A percentile compares a stretch with the other conserved stretches of the same genome.
Evolutionary conservation across 1,140 invertebrate genomes (phyloP).

Genomic region (Holcopasites calliopsidis): DNA sequence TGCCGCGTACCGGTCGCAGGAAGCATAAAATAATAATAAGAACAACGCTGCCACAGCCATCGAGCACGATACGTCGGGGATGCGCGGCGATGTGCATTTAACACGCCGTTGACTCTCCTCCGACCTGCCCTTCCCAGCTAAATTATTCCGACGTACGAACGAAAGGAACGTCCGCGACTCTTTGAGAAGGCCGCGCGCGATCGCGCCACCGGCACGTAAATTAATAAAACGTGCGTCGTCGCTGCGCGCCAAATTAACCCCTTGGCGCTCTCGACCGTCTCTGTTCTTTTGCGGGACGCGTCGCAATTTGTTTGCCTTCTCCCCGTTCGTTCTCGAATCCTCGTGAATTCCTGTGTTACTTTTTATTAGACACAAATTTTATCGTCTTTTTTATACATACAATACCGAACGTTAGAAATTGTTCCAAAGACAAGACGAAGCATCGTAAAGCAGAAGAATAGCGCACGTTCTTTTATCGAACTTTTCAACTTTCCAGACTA

Average conservation of each 20-base stretch:
- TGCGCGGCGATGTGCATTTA: slow-evolving; percentile 33
- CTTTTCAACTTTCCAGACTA: too few relatives aligned
- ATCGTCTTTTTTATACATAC: not conserved
- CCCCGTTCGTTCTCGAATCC: too few relatives aligned
- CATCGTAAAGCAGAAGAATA: too few relatives aligned
- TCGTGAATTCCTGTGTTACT: not conserved
- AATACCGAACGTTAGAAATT: too few relatives aligned
- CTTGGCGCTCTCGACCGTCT: slow-evolving; percentile 24
- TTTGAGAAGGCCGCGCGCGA: slow-evolving; percentile 44
- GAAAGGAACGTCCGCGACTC: slow-evolving; percentile 54
- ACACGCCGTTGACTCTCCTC: slow-evolving; percentile 34
- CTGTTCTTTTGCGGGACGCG: slow-evolving; percentile 26
- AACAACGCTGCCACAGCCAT: slow-evolving; percentile 38
- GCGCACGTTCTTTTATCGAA: too few relatives aligned
- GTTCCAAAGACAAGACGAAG: too few relatives aligned
- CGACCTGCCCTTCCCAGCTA: slow-evolving; percentile 18
- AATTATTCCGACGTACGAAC: slow-evolving; percentile 55
- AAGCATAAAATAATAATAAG: slow-evolving; percentile 39
- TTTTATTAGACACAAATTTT: too few relatives aligned
- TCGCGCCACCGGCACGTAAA: slow-evolving; percentile 44
- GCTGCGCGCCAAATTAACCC: slow-evolving; percentile 55
- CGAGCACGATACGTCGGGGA: slow-evolving; percentile 21
- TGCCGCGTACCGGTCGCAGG: not conserved
- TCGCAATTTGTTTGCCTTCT: slow-evolving; percentile 20
- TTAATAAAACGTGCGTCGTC: slow-evolving; percentile 55